A percentile compares a stretch with the other conserved stretches of the same genome.
Evolutionary conservation across 2,888 invertebrate genomes (phyloP).

Genomic region (Sacculina carcini): DNA sequence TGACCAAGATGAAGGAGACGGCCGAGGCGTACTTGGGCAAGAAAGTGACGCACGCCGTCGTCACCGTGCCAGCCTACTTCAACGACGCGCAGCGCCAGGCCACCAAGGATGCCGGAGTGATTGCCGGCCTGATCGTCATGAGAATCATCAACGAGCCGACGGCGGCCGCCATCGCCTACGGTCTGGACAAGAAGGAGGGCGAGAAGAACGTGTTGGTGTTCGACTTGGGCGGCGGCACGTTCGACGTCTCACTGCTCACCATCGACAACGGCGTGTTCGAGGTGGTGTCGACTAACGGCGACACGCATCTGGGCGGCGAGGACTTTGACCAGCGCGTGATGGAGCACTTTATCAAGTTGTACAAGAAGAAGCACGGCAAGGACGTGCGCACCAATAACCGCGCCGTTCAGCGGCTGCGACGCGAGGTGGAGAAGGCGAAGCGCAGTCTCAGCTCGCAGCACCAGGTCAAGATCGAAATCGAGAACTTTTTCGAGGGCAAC

Average conservation of each 20-base stretch:
- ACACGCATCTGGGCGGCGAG: slow-evolving; percentile 94
- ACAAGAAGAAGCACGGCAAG: slow-evolving; percentile 96
- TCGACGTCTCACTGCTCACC: slow-evolving; percentile 89
- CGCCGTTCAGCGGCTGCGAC: slow-evolving; percentile 80
- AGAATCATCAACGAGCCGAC: slow-evolving; percentile 96
- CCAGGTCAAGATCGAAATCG: slow-evolving; percentile 92
- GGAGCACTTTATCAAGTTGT: slow-evolving; percentile 95
- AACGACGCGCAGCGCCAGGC: slow-evolving; percentile 98
- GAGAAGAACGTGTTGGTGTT: slow-evolving; percentile 97
- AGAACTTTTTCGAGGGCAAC: slow-evolving; percentile 90
- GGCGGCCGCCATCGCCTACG: slow-evolving; percentile 88
- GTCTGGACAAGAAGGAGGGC: slow-evolving; percentile 83
- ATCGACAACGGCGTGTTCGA: slow-evolving; percentile 98
- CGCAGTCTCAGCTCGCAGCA: slow-evolving; percentile 78
- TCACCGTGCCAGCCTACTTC: slow-evolving; percentile 94
- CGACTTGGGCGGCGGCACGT: slow-evolving; percentile 97
- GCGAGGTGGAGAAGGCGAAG: slow-evolving; percentile 94
- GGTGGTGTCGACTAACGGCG: slow-evolving; percentile 70
- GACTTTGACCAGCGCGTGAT: slow-evolving; percentile 96
- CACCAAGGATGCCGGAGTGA: slow-evolving; percentile 91
- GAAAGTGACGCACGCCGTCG: slow-evolving; percentile 58
- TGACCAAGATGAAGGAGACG: slow-evolving; percentile 91
- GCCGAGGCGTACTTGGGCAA: slow-evolving; percentile 94
- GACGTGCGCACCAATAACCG: slow-evolving; percentile 79
- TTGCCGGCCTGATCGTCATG: slow-evolving; percentile 72